Evolutionary conservation across 2,797 vertebrate species (phyloP).

Genomic region (Calcarius lapponicus): DNA sequence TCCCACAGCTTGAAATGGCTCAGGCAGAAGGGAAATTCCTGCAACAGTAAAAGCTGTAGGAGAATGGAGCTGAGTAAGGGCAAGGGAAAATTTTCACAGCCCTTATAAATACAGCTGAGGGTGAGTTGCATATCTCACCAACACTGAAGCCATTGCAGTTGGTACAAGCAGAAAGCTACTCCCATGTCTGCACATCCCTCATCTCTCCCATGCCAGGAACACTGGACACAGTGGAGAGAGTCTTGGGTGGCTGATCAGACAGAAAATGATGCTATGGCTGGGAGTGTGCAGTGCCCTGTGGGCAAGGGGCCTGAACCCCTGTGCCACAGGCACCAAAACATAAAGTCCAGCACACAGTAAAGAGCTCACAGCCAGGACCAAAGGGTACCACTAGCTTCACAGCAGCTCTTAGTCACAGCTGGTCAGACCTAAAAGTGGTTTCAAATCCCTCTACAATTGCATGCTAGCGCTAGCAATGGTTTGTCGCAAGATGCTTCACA

Average conservation of each 20-base stretch:
- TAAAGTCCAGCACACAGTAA: rapidly evolving
- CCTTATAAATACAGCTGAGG: background rate
- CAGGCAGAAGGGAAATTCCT: background rate
- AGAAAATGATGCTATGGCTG: background rate
- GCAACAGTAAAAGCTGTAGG: background rate
- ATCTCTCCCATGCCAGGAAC: rapidly evolving
- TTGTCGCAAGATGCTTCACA: background rate
- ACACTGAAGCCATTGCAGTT: background rate
- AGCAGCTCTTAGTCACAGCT: background rate
- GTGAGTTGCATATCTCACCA: background rate
- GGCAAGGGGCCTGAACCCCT: background rate
- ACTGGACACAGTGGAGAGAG: rapidly evolving
- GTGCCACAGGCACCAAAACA: background rate
- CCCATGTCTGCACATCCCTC: background rate
- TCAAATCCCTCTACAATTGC: background rate
- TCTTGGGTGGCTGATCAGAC: background rate
- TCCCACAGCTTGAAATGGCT: background rate
- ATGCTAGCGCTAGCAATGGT: background rate
- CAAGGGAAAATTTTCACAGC: background rate
- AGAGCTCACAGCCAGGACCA: background rate
- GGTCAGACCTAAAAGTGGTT: background rate
- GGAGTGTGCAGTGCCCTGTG: background rate
- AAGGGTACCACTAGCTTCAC: background rate
- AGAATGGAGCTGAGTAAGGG: background rate
- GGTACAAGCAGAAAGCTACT: background rate